Percentiles rank a stretch among this genome's conserved stretches.
These are phyloP conservation scores for Poecilia wingei DNA, from an alignment of 2,797 vertebrate species.

Conservation along the genomic window DNA sequence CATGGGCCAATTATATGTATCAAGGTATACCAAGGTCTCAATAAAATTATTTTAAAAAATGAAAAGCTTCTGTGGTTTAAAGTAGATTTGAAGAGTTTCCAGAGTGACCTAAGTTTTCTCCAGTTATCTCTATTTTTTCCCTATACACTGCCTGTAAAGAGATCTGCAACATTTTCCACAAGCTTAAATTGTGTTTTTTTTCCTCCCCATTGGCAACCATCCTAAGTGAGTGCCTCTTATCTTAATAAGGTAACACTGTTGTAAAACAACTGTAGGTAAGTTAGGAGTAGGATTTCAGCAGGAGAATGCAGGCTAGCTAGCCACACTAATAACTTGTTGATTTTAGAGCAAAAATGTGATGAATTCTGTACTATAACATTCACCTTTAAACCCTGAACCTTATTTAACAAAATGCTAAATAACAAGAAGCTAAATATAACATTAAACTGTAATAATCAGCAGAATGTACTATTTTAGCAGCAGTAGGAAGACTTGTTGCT, in stretches of 20 bases:
- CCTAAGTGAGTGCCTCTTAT: background rate
- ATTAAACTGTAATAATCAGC: background rate
- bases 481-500: background rate
- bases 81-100: background rate
- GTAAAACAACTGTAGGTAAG: background rate
- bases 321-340: background rate
- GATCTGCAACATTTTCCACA: background rate
- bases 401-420: background rate
- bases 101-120: background rate
- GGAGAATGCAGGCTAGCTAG: background rate
- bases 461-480: background rate
- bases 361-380: background rate
- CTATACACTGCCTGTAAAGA: background rate
- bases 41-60: background rate
- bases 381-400: background rate
- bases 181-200: too few species aligned
- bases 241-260: background rate
- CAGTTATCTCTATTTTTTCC: background rate
- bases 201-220: background rate
- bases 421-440: background rate
- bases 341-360: background rate
- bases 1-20: background rate
- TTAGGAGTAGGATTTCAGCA: background rate
- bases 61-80: background rate
- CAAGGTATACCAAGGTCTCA: background rate